A percentile compares a stretch with the other conserved stretches of the same genome.
These are phyloP conservation scores for Parochlus steinenii DNA, from an alignment of 2,888 invertebrate species.

Conservation along the genomic window DNA sequence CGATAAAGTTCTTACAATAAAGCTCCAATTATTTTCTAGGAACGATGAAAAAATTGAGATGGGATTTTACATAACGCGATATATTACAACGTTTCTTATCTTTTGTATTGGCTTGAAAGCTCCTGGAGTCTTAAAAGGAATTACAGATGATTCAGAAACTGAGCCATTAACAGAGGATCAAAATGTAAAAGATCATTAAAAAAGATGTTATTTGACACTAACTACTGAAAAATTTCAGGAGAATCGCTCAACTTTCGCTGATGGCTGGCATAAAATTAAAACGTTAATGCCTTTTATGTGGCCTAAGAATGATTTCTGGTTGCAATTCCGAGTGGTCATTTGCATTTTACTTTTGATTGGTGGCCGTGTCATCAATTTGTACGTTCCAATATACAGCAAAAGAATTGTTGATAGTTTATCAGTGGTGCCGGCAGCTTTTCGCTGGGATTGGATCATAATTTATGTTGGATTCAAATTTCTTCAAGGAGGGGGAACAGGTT, in stretches of 20 bases:
- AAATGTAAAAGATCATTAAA: no score
- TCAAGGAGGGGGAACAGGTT: constrained; percentile 90
- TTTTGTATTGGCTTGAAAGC: constrained; percentile 76
- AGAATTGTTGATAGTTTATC: constrained; percentile 70
- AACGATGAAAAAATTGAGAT: constrained; percentile 69
- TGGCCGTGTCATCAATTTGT: constrained; percentile 79
- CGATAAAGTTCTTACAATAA: no score
- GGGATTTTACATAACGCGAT: constrained; percentile 68
- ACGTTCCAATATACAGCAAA: constrained; percentile 85
- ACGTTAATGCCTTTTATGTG: constrained; percentile 81
- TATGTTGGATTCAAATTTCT: constrained; percentile 82
- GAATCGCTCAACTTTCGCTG: constrained; percentile 59
- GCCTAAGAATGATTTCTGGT: constrained; percentile 62
- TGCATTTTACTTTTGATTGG: constrained; percentile 60
- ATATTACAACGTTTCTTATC: constrained; percentile 55
- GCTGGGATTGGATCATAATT: constrained; percentile 80
- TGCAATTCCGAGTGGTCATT: constrained; percentile 68
- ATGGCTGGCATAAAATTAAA: constrained; percentile 60
- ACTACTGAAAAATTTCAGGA: constrained; percentile 28
- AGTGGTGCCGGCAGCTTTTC: constrained; percentile 39
- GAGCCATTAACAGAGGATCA: constrained; percentile 28
- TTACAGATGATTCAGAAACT: constrained; percentile 32
- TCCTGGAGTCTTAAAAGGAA: constrained; percentile 51
- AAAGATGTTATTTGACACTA: no score
- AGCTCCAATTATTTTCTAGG: no score